Percentiles rank a stretch among this genome's conserved stretches.
Conservation (phyloP, 2,888 invertebrate genomes). For the Eristalis tenax region DNA sequence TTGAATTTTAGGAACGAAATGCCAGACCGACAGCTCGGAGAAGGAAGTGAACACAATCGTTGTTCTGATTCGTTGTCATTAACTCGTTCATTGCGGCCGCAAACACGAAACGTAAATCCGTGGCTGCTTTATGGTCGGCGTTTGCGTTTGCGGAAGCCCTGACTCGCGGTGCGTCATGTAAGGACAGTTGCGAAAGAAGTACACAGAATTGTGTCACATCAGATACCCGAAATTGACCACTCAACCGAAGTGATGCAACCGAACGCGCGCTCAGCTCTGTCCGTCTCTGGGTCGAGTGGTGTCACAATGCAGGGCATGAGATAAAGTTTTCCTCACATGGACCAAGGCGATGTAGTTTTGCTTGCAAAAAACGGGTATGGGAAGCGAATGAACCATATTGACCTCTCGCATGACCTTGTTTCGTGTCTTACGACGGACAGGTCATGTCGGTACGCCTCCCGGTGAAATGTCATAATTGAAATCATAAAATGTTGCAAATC, state of each 20-base stretch:
- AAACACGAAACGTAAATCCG: conserved; percentile 11
- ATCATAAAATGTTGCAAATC: neutral
- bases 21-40: conserved; percentile 22
- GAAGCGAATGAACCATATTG: conserved; percentile 10
- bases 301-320: conserved; percentile 24
- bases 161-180: neutral
- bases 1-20: conserved; percentile 38
- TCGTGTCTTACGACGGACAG: neutral
- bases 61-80: conserved; percentile 62
- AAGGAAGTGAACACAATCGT: conserved; percentile 55
- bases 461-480: conserved; percentile 7
- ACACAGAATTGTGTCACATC: conserved; percentile 21
- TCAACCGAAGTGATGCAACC: conserved; percentile 32
- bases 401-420: conserved; percentile 20
- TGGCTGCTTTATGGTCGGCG: no score
- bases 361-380: neutral
- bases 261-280: neutral
- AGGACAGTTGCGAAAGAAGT: neutral
- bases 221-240: conserved; percentile 12
- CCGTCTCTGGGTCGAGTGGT: conserved; percentile 14
- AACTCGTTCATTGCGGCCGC: conserved; percentile 42
- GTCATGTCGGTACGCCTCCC: neutral
- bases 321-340: conserved; percentile 35
- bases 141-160: neutral
- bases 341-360: neutral